Evolutionary conservation across 23 tunicate genomes (phyloP).

Genomic region (Clavelina lepadiformis): DNA sequence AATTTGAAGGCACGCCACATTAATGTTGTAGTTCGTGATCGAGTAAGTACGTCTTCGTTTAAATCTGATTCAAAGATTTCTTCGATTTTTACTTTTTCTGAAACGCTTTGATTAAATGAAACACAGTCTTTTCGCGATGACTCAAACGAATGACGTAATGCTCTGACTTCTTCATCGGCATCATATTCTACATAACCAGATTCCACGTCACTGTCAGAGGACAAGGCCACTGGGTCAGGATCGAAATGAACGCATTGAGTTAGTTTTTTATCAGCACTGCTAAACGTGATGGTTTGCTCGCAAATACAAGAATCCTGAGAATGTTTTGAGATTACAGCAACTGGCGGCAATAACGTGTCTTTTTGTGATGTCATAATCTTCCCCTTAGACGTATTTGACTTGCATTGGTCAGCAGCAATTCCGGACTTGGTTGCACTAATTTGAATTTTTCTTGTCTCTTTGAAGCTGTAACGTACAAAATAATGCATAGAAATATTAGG

Average conservation of each 20-base stretch:
- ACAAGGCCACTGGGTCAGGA: neutral
- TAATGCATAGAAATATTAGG: too few relatives aligned
- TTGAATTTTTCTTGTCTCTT: slow-evolving; percentile 12
- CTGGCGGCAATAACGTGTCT: too few relatives aligned
- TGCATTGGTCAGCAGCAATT: neutral
- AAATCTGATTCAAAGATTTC: neutral
- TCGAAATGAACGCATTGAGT: neutral
- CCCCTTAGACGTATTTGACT: too few relatives aligned
- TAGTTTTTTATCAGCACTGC: neutral
- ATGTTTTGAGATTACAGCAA: too few relatives aligned
- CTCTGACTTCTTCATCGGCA: neutral
- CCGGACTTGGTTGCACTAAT: neutral
- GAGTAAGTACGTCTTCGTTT: too few relatives aligned
- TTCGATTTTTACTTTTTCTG: neutral
- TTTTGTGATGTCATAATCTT: too few relatives aligned
- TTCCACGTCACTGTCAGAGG: slow-evolving; percentile 33
- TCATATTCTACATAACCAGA: slow-evolving; percentile 35
- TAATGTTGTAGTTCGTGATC: neutral
- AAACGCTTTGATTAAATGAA: neutral
- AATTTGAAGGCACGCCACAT: slow-evolving; percentile 14
- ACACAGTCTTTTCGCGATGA: neutral
- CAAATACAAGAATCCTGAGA: too few relatives aligned
- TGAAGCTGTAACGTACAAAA: slow-evolving; percentile 1
- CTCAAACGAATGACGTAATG: too few relatives aligned
- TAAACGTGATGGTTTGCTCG: neutral